phyloP scores from a whole-genome alignment of 2,888 invertebrate species.

The Mythimna albipuncta region DNA sequence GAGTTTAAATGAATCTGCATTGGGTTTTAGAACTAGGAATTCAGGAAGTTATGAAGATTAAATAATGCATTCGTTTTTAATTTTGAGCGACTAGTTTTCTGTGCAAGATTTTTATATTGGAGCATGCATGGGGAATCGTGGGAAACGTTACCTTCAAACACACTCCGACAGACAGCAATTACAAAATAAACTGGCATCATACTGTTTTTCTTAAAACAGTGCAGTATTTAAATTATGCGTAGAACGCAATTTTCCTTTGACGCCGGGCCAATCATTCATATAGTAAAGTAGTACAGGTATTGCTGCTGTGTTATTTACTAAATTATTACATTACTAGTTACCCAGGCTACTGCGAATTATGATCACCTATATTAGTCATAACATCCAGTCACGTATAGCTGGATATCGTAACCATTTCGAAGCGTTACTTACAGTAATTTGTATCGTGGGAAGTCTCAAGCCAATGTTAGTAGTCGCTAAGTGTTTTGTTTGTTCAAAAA shows the following conservation, averaged over 20 bases:
- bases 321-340: conserved; percentile 14
- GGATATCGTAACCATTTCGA: conserved; percentile 34
- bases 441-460: conserved; percentile 18
- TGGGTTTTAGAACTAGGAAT: background rate
- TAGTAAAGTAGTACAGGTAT: background rate
- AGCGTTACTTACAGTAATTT: conserved; percentile 29
- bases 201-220: background rate
- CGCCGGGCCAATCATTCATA: conserved; percentile 17
- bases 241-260: conserved; percentile 16
- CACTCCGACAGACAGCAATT: background rate
- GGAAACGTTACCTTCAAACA: background rate
- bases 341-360: conserved; percentile 37
- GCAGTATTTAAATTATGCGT: conserved; percentile 2
- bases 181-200: conserved; percentile 15
- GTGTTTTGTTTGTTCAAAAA: background rate
- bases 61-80: background rate
- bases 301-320: conserved; percentile 2
- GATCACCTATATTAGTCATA: conserved; percentile 45
- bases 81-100: background rate
- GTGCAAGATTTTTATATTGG: background rate
- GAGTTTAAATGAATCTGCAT: conserved; percentile 1
- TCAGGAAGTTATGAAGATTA: background rate
- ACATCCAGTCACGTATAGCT: conserved; percentile 41
- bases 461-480: too few species aligned
- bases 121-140: background rate